Evolutionary conservation across 1,140 invertebrate genomes (phyloP).

Genomic region (Prorops nasuta): DNA sequence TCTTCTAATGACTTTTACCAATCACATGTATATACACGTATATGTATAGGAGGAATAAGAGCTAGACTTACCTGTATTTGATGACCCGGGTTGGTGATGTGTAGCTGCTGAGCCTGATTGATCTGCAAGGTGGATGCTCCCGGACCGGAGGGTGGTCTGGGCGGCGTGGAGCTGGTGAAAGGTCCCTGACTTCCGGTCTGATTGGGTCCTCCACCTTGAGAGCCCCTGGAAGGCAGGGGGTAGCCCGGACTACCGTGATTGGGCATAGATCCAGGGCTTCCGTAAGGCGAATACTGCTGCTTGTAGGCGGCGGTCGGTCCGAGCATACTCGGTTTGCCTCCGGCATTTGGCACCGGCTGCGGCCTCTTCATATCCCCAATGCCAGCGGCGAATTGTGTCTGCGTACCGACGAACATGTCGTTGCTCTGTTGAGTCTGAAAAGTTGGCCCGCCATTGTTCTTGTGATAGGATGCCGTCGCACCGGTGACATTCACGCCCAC

Average conservation of each 20-base stretch:
- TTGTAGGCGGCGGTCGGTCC: conserved; percentile 53
- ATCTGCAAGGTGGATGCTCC: conserved; percentile 70
- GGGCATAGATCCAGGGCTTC: conserved; percentile 61
- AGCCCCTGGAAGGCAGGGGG: conserved; percentile 55
- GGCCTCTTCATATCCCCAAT: conserved; percentile 56
- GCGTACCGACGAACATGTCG: conserved; percentile 48
- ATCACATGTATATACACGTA: too few relatives aligned
- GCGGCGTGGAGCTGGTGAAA: conserved; percentile 62
- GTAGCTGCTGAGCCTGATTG: conserved; percentile 82
- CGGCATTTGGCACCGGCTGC: conserved; percentile 26
- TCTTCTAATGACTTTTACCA: too few relatives aligned
- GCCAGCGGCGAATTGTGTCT: conserved; percentile 37
- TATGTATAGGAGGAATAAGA: too few relatives aligned
- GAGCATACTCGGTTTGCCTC: conserved; percentile 48
- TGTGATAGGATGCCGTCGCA: conserved; percentile 44
- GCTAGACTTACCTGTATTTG: conserved; percentile 70
- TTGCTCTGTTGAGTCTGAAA: conserved; percentile 48
- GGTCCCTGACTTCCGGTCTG: conserved; percentile 48
- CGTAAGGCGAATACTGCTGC: conserved; percentile 68
- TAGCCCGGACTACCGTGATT: conserved; percentile 66
- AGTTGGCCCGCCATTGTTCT: conserved; percentile 48
- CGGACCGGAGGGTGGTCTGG: conserved; percentile 63
- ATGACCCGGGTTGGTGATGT: conserved; percentile 76
- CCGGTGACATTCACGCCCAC: conserved; percentile 13
- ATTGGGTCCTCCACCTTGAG: conserved; percentile 43